Base-by-base conservation (phyloP, 2,113 vertebrate species). In the Plecotus auritus region DNA sequence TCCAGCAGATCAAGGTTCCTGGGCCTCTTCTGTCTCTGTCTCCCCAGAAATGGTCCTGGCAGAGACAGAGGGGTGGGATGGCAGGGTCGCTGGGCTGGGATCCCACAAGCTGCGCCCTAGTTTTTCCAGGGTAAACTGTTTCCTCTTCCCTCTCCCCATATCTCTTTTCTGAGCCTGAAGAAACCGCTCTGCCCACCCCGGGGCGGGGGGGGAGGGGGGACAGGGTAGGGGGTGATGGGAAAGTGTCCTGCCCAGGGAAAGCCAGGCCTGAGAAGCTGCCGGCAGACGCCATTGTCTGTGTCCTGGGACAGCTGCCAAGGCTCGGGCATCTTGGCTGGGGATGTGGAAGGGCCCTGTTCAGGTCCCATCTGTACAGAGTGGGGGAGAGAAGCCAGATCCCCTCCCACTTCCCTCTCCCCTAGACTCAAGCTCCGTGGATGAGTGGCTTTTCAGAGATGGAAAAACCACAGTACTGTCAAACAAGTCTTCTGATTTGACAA, bases 251-350 rank as follows among this genome's bases (percentile, higher is more conserved):
- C 97, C 95, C 83, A 87, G 90, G 0, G 69, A 95, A 76, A 90
- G 92, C 73, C 73, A 96, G 77, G 85, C 92, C 94, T 94, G 35
- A 96, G 97, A 90, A 76, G 64, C 76, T 96, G 94, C 91, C 95
- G 59, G 45, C 93, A 87, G 97, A 94, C 82, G 45, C 97, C 74
- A 93, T 97, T 98, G 97, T 97, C 93, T 83, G 67, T 94, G 97
- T 98, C 98, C 98, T 98, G 47, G 97, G 97, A 97, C 0, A 4
- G 2, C 88, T 97, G 98, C 98, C 98, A 98, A 95, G 94, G 45
- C 83, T 87, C 0, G 0, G 94, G 87, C 85, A 80, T 93, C 45
- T 28, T 95, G 97, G 77, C 76, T 95, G 96, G 81, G 88, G 94
- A 93, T 13, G 66, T 95, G 81, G 82, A 96, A 97, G 88, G 83